A percentile compares a stretch with the other conserved stretches of the same genome.
Conservation (phyloP, 2,113 vertebrate species). For the Coreoperca whiteheadi region DNA sequence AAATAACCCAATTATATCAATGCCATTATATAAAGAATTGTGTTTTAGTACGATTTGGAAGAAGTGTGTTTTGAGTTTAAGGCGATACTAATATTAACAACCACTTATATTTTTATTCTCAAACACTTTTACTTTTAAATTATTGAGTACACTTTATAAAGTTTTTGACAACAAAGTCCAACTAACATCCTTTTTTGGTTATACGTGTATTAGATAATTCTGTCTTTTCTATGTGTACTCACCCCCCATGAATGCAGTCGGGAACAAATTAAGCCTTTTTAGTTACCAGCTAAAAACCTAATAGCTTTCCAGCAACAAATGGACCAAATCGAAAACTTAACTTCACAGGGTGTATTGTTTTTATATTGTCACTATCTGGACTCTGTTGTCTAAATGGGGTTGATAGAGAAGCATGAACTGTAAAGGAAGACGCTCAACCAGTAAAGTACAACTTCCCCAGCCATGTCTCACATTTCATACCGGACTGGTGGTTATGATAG, state of each 20-base stretch:
- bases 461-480: not conserved
- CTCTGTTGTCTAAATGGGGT: too few relatives aligned
- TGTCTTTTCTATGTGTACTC: not conserved
- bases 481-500: not conserved
- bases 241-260: not conserved
- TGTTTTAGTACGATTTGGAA: constrained; percentile 23
- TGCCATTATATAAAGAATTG: constrained; percentile 37
- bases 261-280: too few relatives aligned
- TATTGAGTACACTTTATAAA: not conserved
- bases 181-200: not conserved
- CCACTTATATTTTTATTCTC: not conserved
- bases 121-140: constrained; percentile 5
- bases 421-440: not conserved
- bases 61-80: constrained; percentile 14
- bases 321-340: not conserved
- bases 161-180: not conserved
- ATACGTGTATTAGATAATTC: not conserved
- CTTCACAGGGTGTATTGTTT: not conserved
- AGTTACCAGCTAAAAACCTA: not conserved
- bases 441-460: not conserved
- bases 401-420: not conserved
- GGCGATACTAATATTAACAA: not conserved
- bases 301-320: not conserved
- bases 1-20: constrained; percentile 54
- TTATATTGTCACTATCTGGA: not conserved